Evolutionary conservation across 2,113 vertebrate genomes (phyloP), one percentile per base, ranked within the genome.

Genomic region (Rhagologus leucostigma): DNA sequence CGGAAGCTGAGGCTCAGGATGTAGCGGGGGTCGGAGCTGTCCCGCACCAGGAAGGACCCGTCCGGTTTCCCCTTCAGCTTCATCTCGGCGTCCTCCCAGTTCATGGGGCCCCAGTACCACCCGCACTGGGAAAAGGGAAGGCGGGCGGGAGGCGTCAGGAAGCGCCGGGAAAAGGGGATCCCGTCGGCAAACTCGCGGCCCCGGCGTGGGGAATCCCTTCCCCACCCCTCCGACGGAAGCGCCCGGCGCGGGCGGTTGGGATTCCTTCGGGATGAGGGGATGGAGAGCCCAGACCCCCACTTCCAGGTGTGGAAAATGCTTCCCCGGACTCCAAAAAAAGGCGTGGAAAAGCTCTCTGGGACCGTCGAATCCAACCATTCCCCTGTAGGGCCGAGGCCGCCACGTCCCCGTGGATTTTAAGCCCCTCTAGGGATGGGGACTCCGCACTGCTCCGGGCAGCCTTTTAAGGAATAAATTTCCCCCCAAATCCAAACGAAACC

Each of bases 41-140:
- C 99, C n/a, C 99, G 98, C 29, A 99, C 99, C 98, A 99, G 98
- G 82, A 99, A 99, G 12, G 99, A 99, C 1, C 99, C 99, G 33
- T 99, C 99, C 0, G 99, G 98, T 76, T 99, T 99, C 70, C 99
- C 99, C 96, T 99, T 99, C 85, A 99, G 97, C 97, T 99, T 99
- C 99, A 99, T 99, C 98, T 99, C 99, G 1, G 99, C 99, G 4
- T 99, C 99, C 96, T 99, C 99, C 99, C 99, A 99, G 95, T 99
- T 99, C 99, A 99, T 99, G 0, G 99, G 99, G 7, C 99, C 99
- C 99, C 99, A 99, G 92, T 99, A 99, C 99, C 99, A 99, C 63
- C 99, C 99, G 4, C 99, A 99, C 99, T 99, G 90, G 35, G 89
- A 76, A 60, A 8, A 18, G 35, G 59, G 57, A 11, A 24, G n/a